Evolutionary conservation across 2,113 vertebrate species (phyloP), one percentile per base, ranked within the genome.

Genomic region (Oryzias melastigma): DNA sequence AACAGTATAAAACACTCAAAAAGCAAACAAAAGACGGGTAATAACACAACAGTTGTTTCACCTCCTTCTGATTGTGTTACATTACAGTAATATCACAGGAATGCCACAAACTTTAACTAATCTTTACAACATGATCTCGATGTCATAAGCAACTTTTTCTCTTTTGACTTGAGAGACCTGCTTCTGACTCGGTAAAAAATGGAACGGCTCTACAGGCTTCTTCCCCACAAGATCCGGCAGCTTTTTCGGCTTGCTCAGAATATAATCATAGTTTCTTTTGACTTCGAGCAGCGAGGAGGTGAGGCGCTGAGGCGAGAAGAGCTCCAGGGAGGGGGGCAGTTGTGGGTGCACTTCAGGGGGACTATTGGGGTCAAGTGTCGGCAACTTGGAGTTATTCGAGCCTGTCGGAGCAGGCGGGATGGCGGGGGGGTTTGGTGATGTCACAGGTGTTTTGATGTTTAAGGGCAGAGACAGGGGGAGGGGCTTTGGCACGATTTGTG

Each of bases 231-330:
- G 0, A 2, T 8, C n/a, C 8, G 50, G 10, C 15, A 19, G 16
- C 0, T 1, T 10, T 15, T 2, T 18, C 2, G 52, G 1, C n/a
- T 76, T 80, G 18, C 43, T 74, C 16, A 85, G 68, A 75, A 87
- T 77, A 16, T 83, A 89, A 1, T 71, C 27, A 25, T 85, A 85
- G 66, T 88, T 74, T 71, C 84, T 83, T 50, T 62, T 35, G 16
- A 89, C 88, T 3, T 88, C 16, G 4, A 89, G 58, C 2, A 86
- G 65, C 0, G 81, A 48, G 15, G 87, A 89, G 3, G 82, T 89
- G 62, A 89, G 85, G 58, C 12, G 58, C 46, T 45, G 59, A 0
- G 75, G 67, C 12, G 84, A 85, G 55, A 89, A 89, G 0, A 85
- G 15, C 35, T 68, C 27, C 0, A 83, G 68, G 1, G 68, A 65